Evolutionary conservation across 64 coral and sea anemone species (phyloP).

Genomic region (Platygyra sinensis): DNA sequence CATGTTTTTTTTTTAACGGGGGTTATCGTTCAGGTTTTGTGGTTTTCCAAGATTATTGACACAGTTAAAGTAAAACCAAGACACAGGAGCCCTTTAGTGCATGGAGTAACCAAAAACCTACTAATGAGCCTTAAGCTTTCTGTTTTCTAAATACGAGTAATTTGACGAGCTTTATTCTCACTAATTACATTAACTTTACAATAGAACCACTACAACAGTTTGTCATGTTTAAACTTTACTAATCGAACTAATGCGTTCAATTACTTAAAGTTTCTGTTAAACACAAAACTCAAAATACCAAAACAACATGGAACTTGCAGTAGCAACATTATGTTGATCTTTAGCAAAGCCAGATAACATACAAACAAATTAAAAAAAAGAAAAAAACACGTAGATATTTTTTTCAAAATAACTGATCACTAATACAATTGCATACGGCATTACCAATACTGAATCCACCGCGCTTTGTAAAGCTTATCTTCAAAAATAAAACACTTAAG

Average conservation of each 20-base stretch:
- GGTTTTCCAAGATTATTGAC: background rate
- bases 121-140: background rate
- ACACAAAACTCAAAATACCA: background rate
- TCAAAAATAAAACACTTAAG: background rate
- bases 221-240: background rate
- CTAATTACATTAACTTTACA: background rate
- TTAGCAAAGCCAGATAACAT: too few species aligned
- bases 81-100: background rate
- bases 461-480: background rate
- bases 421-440: too few species aligned
- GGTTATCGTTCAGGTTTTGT: background rate
- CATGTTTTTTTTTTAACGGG: background rate
- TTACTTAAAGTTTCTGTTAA: background rate
- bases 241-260: background rate
- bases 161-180: background rate
- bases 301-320: too few species aligned
- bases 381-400: too few species aligned
- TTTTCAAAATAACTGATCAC: too few species aligned
- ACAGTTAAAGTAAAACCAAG: background rate
- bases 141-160: background rate
- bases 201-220: background rate
- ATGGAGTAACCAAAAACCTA: background rate
- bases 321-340: too few species aligned
- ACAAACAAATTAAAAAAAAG: too few species aligned
- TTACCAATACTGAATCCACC: background rate